Evolutionary conservation across 2,113 vertebrate genomes (phyloP).

Genomic region (Nanorana parkeri): DNA sequence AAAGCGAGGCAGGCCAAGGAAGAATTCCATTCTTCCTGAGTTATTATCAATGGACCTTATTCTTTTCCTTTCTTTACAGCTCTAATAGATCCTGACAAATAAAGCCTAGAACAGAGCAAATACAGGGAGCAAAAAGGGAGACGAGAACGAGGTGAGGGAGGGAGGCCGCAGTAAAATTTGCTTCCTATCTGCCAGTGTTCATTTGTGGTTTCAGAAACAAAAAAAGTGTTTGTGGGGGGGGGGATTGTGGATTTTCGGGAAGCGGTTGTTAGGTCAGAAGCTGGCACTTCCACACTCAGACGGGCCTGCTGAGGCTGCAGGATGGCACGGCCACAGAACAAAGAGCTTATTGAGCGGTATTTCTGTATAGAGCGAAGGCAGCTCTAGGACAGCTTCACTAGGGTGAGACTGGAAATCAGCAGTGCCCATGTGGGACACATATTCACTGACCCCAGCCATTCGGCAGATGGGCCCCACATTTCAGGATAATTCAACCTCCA

Average conservation of each 20-base stretch:
- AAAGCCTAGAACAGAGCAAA: constrained; percentile 45
- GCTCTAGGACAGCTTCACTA: constrained; percentile 19
- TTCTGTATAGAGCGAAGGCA: constrained; percentile 31
- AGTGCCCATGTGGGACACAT: constrained; percentile 51
- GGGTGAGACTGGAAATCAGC: constrained; percentile 26
- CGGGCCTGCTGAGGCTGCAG: constrained; percentile 53
- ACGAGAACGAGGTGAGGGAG: constrained; percentile 11
- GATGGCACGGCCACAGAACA: constrained; percentile 51
- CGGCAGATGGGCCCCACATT: constrained; percentile 53
- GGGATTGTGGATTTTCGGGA: constrained; percentile 50
- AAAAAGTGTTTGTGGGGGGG: constrained; percentile 34
- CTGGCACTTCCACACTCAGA: constrained; percentile 56
- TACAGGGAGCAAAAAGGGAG: constrained; percentile 24
- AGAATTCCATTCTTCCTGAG: constrained; percentile 30
- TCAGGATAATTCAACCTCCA: constrained; percentile 45
- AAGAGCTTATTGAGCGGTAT: constrained; percentile 47
- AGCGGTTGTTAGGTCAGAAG: constrained; percentile 57
- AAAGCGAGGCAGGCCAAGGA: constrained; percentile 4
- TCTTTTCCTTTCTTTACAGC: constrained; percentile 25
- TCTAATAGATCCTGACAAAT: constrained; percentile 52
- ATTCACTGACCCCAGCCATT: constrained; percentile 52
- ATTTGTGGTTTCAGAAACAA: constrained; percentile 55
- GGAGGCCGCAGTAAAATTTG: constrained; percentile 12
- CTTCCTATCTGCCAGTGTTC: constrained; percentile 56
- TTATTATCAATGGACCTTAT: constrained; percentile 23